These are phyloP conservation scores for Hemistola chrysoprasaria DNA, from an alignment of 2,888 invertebrate species.

Conservation along the genomic window DNA sequence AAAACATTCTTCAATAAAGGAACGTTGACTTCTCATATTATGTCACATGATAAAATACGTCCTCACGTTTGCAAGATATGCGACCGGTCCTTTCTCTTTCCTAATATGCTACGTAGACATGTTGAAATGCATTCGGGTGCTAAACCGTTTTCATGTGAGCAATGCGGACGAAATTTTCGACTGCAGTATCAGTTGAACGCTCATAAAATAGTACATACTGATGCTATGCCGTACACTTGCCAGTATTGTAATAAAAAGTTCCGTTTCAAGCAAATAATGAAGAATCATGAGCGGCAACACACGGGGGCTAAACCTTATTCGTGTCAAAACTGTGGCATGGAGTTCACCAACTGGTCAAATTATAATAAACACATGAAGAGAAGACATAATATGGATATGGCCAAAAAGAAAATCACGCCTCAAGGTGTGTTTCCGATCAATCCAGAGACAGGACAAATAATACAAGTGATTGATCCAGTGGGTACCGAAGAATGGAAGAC, in stretches of 20 bases:
- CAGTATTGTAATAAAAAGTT: constrained; percentile 89
- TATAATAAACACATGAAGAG: constrained; percentile 92
- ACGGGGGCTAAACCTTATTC: constrained; percentile 88
- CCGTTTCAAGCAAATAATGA: constrained; percentile 87
- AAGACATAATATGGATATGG: constrained; percentile 82
- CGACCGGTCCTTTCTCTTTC: constrained; percentile 66
- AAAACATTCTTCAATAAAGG: constrained; percentile 75
- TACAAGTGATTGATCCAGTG: constrained; percentile 56
- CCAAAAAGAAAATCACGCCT: constrained; percentile 80
- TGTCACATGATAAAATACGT: constrained; percentile 65
- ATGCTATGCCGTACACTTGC: constrained; percentile 89
- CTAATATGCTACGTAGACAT: constrained; percentile 68
- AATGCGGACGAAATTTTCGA: constrained; percentile 74
- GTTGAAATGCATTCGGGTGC: constrained; percentile 72
- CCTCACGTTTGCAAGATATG: constrained; percentile 70
- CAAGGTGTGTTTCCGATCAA: constrained; percentile 73
- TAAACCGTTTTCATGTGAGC: constrained; percentile 70
- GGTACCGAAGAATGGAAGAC: constrained; percentile 71
- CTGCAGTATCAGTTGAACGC: constrained; percentile 88
- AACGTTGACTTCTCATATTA: constrained; percentile 67
- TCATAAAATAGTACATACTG: constrained; percentile 89
- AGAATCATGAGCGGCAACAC: constrained; percentile 88
- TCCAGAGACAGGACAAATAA: constrained; percentile 67
- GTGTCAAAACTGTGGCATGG: constrained; percentile 86
- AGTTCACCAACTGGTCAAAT: constrained; percentile 92